These are phyloP conservation scores for Acromyrmex echinatior DNA, from an alignment of 1,140 invertebrate species.

Conservation along the genomic window DNA sequence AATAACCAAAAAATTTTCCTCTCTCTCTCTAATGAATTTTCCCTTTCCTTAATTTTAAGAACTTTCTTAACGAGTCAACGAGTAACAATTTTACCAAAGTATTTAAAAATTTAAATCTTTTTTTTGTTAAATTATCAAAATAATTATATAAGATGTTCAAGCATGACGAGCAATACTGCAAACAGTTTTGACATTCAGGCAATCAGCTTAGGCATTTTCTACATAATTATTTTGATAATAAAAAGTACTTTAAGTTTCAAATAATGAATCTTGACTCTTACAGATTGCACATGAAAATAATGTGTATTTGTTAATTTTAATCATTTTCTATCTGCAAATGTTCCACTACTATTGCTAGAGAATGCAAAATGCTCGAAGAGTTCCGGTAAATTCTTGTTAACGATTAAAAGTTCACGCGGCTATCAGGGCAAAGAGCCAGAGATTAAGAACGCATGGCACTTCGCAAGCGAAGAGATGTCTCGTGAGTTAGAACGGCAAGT, in stretches of 20 bases:
- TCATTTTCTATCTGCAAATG: not conserved
- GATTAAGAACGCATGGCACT: constrained; percentile 24
- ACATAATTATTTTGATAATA: too few relatives aligned
- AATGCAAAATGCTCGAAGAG: not conserved
- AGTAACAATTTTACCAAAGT: too few relatives aligned
- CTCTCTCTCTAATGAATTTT: too few relatives aligned
- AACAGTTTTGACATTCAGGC: too few relatives aligned
- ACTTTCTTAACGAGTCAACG: too few relatives aligned
- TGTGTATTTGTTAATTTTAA: not conserved
- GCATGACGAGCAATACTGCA: too few relatives aligned
- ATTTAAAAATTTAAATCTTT: too few relatives aligned
- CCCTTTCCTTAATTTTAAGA: too few relatives aligned
- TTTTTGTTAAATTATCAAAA: too few relatives aligned
- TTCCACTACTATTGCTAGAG: not conserved
- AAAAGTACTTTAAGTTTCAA: too few relatives aligned
- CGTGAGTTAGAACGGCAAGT: constrained; percentile 32
- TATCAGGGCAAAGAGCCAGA: constrained; percentile 25
- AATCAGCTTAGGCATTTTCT: too few relatives aligned
- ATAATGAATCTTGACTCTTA: not conserved
- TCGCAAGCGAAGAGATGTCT: constrained; percentile 4
- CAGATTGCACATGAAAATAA: not conserved
- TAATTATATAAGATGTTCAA: too few relatives aligned
- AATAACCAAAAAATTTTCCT: not conserved
- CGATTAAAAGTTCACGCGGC: constrained; percentile 39
- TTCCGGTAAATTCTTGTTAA: not conserved